Percentiles rank a stretch among this genome's conserved stretches.
Evolutionary conservation across 2,797 vertebrate genomes (phyloP).

Genomic region (Anguilla anguilla): DNA sequence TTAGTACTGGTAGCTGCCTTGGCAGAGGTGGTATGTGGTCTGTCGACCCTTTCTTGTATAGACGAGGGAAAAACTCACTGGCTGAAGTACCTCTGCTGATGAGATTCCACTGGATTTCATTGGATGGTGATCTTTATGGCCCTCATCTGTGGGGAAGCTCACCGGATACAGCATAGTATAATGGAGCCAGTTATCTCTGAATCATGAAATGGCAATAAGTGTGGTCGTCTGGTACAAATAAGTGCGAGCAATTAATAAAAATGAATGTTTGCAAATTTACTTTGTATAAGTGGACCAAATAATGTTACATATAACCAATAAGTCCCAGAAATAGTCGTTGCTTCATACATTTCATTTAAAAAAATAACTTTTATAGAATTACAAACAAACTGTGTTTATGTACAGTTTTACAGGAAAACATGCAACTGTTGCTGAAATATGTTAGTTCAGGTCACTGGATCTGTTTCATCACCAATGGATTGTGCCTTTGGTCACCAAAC

Average conservation of each 20-base stretch:
- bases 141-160: background rate
- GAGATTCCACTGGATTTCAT: slow-evolving; percentile 15
- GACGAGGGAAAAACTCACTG: slow-evolving; percentile 22
- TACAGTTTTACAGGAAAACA: background rate
- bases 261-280: slow-evolving; percentile 13
- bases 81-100: background rate
- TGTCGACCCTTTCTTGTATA: slow-evolving; percentile 21
- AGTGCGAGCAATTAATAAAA: background rate
- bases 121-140: slow-evolving; percentile 29
- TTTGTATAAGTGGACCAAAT: background rate
- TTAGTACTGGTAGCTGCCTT: slow-evolving; percentile 9
- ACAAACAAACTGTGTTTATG: background rate
- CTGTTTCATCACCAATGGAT: background rate
- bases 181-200: background rate
- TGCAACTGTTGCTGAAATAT: background rate
- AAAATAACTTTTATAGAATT: background rate
- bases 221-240: background rate
- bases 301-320: background rate
- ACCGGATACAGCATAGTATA: background rate
- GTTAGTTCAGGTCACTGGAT: background rate
- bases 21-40: slow-evolving; percentile 6
- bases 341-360: too few relatives aligned
- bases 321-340: background rate
- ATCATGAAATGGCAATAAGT: slow-evolving; percentile 3
- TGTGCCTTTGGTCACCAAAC: background rate